A percentile compares a stretch with the other conserved stretches of the same genome.
Evolutionary conservation across 2,113 vertebrate genomes (phyloP).

Genomic region (Hypanus sabinus): DNA sequence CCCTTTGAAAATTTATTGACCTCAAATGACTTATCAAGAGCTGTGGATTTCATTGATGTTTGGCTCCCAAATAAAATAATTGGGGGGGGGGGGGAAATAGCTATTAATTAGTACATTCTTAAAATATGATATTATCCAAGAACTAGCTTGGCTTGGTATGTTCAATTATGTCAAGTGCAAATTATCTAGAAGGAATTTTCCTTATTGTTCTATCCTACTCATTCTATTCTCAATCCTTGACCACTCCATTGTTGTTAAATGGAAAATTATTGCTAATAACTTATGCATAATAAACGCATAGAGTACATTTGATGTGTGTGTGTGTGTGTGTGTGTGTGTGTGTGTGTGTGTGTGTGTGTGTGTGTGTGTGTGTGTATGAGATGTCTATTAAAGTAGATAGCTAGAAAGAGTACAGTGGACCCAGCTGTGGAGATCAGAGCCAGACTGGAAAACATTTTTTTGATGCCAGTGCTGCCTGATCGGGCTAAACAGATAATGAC

Average conservation of each 20-base stretch:
- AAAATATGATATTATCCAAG: background rate
- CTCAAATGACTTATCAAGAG: background rate
- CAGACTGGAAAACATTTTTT: constrained; percentile 7
- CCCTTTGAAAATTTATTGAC: background rate
- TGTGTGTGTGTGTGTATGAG: background rate
- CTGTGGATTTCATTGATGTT: background rate
- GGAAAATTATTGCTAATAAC: background rate
- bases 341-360: background rate
- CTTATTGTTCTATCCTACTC: background rate
- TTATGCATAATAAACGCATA: too few relatives aligned
- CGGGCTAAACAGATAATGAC: constrained; percentile 28
- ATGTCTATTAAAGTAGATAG: constrained; percentile 31
- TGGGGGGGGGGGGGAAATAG: background rate
- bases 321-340: background rate
- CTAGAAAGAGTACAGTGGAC: constrained; percentile 6
- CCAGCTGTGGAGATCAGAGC: constrained; percentile 23
- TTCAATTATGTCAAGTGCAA: background rate
- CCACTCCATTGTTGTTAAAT: background rate
- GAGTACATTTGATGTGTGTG: background rate
- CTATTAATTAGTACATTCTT: background rate
- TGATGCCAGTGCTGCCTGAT: constrained; percentile 25
- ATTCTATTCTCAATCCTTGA: background rate
- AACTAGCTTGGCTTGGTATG: background rate
- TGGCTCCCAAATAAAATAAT: background rate
- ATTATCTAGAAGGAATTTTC: background rate